Conservation (phyloP, 1,140 invertebrate species). For the Brachystomella parvula region DNA sequence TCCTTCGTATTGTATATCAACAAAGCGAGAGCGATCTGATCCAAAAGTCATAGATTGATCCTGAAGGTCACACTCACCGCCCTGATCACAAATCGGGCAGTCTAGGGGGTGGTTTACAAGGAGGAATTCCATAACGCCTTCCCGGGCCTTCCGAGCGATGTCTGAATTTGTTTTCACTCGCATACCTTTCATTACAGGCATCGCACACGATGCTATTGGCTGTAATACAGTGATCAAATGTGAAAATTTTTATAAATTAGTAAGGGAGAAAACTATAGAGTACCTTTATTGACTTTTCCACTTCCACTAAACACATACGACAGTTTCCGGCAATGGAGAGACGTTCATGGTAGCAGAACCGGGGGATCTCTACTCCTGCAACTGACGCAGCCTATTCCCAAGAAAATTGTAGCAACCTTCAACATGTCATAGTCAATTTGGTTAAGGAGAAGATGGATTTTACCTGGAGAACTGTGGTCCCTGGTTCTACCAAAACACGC, state of each 20-base stretch:
- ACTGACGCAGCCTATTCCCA: slow-evolving; percentile 77
- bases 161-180: slow-evolving; percentile 96
- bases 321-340: slow-evolving; percentile 97
- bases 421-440: slow-evolving; percentile 8
- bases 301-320: slow-evolving; percentile 98
- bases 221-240: slow-evolving; percentile 50
- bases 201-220: slow-evolving; percentile 98
- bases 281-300: slow-evolving; percentile 86
- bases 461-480: slow-evolving; percentile 95
- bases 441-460: slow-evolving; percentile 14
- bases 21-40: slow-evolving; percentile 86
- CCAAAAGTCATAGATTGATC: slow-evolving; percentile 99
- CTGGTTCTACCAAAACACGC: slow-evolving; percentile 84
- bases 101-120: slow-evolving; percentile 97
- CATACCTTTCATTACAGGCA: slow-evolving; percentile 99
- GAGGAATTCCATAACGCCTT: slow-evolving; percentile 99
- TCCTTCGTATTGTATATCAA: slow-evolving; percentile 84
- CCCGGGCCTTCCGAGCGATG: slow-evolving; percentile 84
- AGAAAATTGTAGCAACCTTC: slow-evolving; percentile 15
- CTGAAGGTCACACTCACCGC: slow-evolving; percentile 47
- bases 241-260: slow-evolving; percentile 14
- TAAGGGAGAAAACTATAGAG: slow-evolving; percentile 19
- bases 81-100: slow-evolving; percentile 99
- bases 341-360: slow-evolving; percentile 98
- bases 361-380: slow-evolving; percentile 93